Base-by-base conservation (phyloP, 1,140 invertebrate species). In the Leptinotarsa texana region DNA sequence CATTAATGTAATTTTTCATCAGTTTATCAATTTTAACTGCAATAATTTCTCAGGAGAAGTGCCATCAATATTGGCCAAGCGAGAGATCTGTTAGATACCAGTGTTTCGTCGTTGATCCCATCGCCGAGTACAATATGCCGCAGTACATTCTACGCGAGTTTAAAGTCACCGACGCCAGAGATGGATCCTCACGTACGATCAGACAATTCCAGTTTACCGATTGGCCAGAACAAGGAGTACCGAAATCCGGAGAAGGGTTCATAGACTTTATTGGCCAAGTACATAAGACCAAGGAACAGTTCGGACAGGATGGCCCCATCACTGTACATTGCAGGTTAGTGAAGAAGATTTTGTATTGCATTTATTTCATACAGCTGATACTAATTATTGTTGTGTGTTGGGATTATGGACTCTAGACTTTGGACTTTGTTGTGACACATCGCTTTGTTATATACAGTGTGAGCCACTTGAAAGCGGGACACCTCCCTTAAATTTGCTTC, bases 241-340 rank as follows among this genome's bases (percentile, higher is more conserved):
- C 98, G 1, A 98, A 99, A 84, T 96, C 95, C 48, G 98, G 96
- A 2, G 98, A 99, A 84, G 96, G 95, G 22, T 99, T 99, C 86
- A 98, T 99, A 78, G 96, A 98, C 86, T 97, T 98, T 84, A 97
- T 99, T 81, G 96, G 97, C 15, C 98, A 99, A 86, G 98, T 99
- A 49, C 98, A 99, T 87, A 99, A 99, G 88, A 99, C 98, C 47
- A 99, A 99, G 87, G 96, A 99, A 85, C 97, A 99, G 86, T 99
- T 99, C 87, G 98, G 98, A 22, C 96, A 99, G 84, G 97, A 99
- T 84, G 98, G 98, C 17, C 98, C 98, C 18, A 99, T 99, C 77
- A 97, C 97, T 51, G 98, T 99, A 17, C 98, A 99, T 86, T 99
- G 98, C 91, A 96, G 93, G 92, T 95, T 84, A 74, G 74, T 75